These are phyloP conservation scores for Chymomyza caudatula DNA, from an alignment of 2,888 invertebrate genomes.

Conservation along the genomic window DNA sequence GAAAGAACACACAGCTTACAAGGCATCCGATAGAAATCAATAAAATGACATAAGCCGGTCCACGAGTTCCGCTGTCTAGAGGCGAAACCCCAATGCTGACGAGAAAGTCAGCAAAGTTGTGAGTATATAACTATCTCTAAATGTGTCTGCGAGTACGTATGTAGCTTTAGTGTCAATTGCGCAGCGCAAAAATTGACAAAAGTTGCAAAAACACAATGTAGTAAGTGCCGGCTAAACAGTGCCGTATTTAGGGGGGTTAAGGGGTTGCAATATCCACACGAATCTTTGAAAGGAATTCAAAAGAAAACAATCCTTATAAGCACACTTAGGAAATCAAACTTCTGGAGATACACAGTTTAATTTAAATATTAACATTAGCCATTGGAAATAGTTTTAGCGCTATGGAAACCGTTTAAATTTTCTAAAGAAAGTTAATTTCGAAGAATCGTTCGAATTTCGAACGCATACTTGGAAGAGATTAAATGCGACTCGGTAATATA, in stretches of 20 bases:
- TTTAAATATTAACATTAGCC: too few species aligned
- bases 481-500: too few species aligned
- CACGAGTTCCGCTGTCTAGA: slow-evolving; percentile 24
- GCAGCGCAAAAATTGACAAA: slow-evolving; percentile 54
- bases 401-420: too few species aligned
- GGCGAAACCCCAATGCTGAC: slow-evolving; percentile 28
- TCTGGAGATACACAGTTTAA: too few species aligned
- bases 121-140: not conserved
- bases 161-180: slow-evolving; percentile 39
- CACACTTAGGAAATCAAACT: too few species aligned
- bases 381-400: too few species aligned
- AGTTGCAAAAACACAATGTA: slow-evolving; percentile 9
- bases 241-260: not conserved
- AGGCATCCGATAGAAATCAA: slow-evolving; percentile 57
- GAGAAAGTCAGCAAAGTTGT: slow-evolving; percentile 23
- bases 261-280: too few species aligned
- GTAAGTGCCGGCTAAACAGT: not conserved
- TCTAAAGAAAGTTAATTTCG: too few species aligned
- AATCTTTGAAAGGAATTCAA: too few species aligned
- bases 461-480: too few species aligned
- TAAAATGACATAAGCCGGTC: slow-evolving; percentile 64
- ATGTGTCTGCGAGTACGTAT: slow-evolving; percentile 8
- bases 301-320: too few species aligned
- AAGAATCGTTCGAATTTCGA: too few species aligned
- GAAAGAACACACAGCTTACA: not conserved